Conservation (phyloP, 2,888 invertebrate genomes). For the Chrysolina oricalcia region DNA sequence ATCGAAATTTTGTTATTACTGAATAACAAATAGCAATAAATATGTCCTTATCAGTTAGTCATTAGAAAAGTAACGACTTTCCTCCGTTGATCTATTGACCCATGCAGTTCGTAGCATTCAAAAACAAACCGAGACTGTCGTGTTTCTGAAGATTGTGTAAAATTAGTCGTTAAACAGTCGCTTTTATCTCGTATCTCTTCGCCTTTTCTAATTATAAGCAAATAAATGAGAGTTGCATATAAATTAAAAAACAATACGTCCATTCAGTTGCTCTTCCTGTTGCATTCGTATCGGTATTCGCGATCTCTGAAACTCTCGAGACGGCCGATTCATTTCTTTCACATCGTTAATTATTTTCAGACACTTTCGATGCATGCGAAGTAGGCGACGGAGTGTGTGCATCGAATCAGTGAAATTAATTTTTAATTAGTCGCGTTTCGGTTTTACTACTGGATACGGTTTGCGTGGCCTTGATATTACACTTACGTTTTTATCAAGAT, state of each 20-base stretch:
- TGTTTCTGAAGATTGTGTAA: slow-evolving; percentile 11
- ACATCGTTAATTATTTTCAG: slow-evolving; percentile 19
- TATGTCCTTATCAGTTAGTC: slow-evolving; percentile 4
- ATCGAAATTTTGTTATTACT: neutral
- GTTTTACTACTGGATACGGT: neutral
- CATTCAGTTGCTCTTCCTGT: slow-evolving; percentile 17
- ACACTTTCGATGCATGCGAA: slow-evolving; percentile 26
- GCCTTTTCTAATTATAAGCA: slow-evolving; percentile 24
- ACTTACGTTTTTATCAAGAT: neutral
- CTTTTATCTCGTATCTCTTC: slow-evolving; percentile 24
- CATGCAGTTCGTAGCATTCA: slow-evolving; percentile 6
- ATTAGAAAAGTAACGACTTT: slow-evolving; percentile 15
- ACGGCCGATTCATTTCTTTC: slow-evolving; percentile 21
- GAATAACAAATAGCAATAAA: neutral
- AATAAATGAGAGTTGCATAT: slow-evolving; percentile 23
- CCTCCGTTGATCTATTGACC: slow-evolving; percentile 2
- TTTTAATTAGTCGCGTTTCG: slow-evolving; percentile 9
- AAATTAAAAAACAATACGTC: slow-evolving; percentile 11
- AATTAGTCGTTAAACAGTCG: slow-evolving; percentile 23
- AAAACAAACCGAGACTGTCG: neutral
- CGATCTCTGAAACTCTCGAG: slow-evolving; percentile 5
- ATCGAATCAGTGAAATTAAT: slow-evolving; percentile 25
- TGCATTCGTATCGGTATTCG: slow-evolving; percentile 9
- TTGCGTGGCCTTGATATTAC: neutral
- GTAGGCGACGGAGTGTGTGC: slow-evolving; percentile 14